Evolutionary conservation across 2,113 vertebrate species (phyloP).

Genomic region (Prochilodus magdalenae): DNA sequence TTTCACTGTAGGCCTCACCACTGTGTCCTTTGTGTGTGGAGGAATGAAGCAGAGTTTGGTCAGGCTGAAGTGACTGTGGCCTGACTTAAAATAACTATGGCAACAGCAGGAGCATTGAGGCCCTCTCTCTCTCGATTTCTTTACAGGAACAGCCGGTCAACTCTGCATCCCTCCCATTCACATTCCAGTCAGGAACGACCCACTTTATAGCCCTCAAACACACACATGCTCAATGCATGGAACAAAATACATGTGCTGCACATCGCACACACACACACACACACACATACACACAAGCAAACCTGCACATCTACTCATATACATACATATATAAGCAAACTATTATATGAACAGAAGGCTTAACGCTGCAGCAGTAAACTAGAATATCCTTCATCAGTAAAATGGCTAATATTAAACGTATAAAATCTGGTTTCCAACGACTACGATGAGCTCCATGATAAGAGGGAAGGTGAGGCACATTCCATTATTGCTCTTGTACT

Average conservation of each 20-base stretch:
- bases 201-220: slow-evolving; percentile 70
- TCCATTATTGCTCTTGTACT: slow-evolving; percentile 4
- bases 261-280: background rate
- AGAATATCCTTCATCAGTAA: background rate
- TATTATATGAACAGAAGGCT: too few relatives aligned
- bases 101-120: slow-evolving; percentile 71
- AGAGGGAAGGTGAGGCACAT: slow-evolving; percentile 7
- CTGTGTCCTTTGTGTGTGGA: slow-evolving; percentile 66
- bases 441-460: slow-evolving; percentile 20
- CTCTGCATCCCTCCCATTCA: slow-evolving; percentile 63
- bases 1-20: slow-evolving; percentile 69
- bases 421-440: background rate
- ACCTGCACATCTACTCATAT: slow-evolving; percentile 33
- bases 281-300: slow-evolving; percentile 9
- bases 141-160: slow-evolving; percentile 64
- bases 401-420: background rate
- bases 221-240: slow-evolving; percentile 29
- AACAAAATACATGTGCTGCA: background rate
- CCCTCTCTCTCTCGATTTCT: slow-evolving; percentile 33
- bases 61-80: slow-evolving; percentile 71
- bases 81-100: slow-evolving; percentile 74
- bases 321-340: background rate
- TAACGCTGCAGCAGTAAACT: background rate
- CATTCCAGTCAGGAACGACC: slow-evolving; percentile 80
- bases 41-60: slow-evolving; percentile 62